Conservation (phyloP, 2,113 vertebrate genomes). For the Halichoeres trimaculatus region DNA sequence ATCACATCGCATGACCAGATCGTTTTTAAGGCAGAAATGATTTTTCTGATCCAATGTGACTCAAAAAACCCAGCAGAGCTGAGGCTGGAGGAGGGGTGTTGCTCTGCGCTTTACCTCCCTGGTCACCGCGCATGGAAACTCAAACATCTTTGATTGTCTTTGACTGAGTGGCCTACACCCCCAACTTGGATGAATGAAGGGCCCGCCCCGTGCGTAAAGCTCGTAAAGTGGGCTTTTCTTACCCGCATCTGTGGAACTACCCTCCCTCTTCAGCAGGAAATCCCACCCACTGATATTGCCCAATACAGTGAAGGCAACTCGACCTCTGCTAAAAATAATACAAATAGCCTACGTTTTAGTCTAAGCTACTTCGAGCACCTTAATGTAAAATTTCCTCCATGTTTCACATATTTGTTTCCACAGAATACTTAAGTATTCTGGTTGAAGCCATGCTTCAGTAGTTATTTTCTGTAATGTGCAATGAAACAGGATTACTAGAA, state of each 20-base stretch:
- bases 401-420: too few species aligned
- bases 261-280: slow-evolving; percentile 50
- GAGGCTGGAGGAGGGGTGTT: slow-evolving; percentile 75
- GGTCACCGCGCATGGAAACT: slow-evolving; percentile 80
- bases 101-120: slow-evolving; percentile 73
- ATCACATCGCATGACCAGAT: slow-evolving; percentile 67
- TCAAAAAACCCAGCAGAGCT: slow-evolving; percentile 38
- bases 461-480: too few species aligned
- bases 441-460: too few species aligned
- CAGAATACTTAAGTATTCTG: too few species aligned
- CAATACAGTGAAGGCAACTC: background rate
- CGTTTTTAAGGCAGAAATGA: background rate
- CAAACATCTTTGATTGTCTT: slow-evolving; percentile 81
- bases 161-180: slow-evolving; percentile 70
- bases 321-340: background rate
- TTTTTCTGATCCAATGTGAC: slow-evolving; percentile 37
- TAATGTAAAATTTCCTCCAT: background rate
- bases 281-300: slow-evolving; percentile 38
- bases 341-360: background rate
- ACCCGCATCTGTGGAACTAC: slow-evolving; percentile 23
- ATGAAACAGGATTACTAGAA: too few species aligned
- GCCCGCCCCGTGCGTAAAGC: slow-evolving; percentile 77
- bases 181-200: slow-evolving; percentile 74
- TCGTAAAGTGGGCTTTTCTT: slow-evolving; percentile 50
- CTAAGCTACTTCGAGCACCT: background rate